Evolutionary conservation across 2,888 invertebrate genomes (phyloP), one percentile per base, ranked within the genome.

Genomic region (Diaphora mendica): DNA sequence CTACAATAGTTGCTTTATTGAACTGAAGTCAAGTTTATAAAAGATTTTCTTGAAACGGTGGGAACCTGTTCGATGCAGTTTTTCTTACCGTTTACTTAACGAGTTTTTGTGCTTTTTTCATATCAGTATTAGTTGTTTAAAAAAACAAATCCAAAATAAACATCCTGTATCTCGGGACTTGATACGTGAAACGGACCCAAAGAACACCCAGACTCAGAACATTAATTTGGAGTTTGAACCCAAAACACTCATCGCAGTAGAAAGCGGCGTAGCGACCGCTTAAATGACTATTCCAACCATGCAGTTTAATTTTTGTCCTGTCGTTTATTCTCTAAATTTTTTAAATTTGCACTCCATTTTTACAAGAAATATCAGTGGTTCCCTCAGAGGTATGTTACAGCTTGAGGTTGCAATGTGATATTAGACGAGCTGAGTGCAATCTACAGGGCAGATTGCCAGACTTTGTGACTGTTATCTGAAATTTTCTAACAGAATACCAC

Each of bases 1-100:
- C 59, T 59, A 48, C 64, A 67, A 33, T 74, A 70, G 68, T 74
- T 79, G 33, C 64, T 65, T 68, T 72, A 73, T 70, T 74, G 72
- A 74, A 70, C 68, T 68, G 68, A 71, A 77, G 48, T 68, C 13
- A 13, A 39, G 30, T 66, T 33, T 72, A 65, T 62, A 72, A 33
- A 42, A 55, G 67, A 66, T 67, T 67, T 33, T 30, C 23, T 44
- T 42, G 15, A 42, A 67, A 44, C 17, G n/a, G 42, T 72, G 42
- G 33, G 44, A 33, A 15, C 39, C 42, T 59, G 30, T 44, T 66
- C 2, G 9, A 39, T 62, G 55, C 59, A 44, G 17, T 33, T 59
- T 13, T 42, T 15, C 17, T 66, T 66, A 44, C 20, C 26, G 26
- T n/a, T 44, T 70, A 42, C 42, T 20, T 42, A 30, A 17, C n/a